Percentiles rank a stretch among this genome's conserved stretches.
Evolutionary conservation across 2,113 vertebrate genomes (phyloP).

Genomic region (Plectropomus leopardus): DNA sequence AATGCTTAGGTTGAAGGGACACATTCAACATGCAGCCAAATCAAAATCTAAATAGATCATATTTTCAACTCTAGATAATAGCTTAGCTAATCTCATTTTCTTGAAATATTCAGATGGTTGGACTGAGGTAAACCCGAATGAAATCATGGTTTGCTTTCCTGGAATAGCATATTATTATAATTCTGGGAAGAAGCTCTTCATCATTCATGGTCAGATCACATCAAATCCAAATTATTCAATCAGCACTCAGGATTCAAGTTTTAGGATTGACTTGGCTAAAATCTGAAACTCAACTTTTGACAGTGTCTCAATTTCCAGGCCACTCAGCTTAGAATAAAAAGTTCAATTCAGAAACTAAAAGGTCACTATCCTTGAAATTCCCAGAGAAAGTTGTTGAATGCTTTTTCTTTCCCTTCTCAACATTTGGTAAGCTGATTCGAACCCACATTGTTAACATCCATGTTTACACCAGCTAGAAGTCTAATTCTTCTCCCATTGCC

Average conservation of each 20-base stretch:
- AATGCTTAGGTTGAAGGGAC: slow-evolving; percentile 3
- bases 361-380: not conserved
- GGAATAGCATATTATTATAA: slow-evolving; percentile 7
- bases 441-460: not conserved
- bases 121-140: slow-evolving; percentile 1
- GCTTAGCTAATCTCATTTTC: not conserved
- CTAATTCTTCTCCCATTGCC: not conserved
- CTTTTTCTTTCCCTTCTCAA: not conserved
- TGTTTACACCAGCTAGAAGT: not conserved
- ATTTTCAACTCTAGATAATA: slow-evolving; percentile 12
- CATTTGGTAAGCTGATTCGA: not conserved
- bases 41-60: slow-evolving; percentile 12
- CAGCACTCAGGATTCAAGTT: not conserved
- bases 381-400: not conserved
- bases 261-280: not conserved
- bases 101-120: slow-evolving; percentile 11
- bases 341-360: not conserved
- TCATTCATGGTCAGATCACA: not conserved
- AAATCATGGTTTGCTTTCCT: slow-evolving; percentile 38
- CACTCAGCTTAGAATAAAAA: too few species aligned
- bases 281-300: not conserved
- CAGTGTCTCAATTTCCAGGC: not conserved
- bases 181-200: slow-evolving; percentile 7
- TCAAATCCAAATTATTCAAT: slow-evolving; percentile 6
- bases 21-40: slow-evolving; percentile 1